Conservation (phyloP, 2,888 invertebrate species). For the Leucophenga maculata region DNA sequence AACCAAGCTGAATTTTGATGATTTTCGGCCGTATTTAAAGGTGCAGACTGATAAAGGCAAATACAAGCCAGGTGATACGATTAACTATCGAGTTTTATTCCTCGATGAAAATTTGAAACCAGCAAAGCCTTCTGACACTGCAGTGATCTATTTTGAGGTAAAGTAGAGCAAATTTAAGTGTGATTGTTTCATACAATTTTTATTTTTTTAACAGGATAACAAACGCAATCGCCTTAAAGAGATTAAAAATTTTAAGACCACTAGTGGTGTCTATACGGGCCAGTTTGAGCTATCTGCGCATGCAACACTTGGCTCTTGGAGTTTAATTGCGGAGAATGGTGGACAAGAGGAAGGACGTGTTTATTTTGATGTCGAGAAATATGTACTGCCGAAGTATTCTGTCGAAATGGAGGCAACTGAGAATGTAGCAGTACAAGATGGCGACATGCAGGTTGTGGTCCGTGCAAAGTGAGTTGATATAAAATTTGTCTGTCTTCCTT, state of each 20-base stretch:
- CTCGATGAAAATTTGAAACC: constrained; percentile 83
- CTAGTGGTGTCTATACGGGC: constrained; percentile 77
- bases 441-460: constrained; percentile 84
- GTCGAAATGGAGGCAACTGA: constrained; percentile 87
- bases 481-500: not conserved
- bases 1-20: constrained; percentile 80
- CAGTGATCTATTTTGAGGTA: constrained; percentile 79
- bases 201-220: constrained; percentile 74
- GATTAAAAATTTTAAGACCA: constrained; percentile 77
- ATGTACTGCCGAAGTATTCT: constrained; percentile 93
- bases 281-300: constrained; percentile 83
- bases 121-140: constrained; percentile 75
- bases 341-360: constrained; percentile 51
- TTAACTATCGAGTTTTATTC: constrained; percentile 77
- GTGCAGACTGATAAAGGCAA: constrained; percentile 94
- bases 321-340: constrained; percentile 68
- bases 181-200: not conserved
- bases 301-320: constrained; percentile 93
- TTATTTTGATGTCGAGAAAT: constrained; percentile 83
- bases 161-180: constrained; percentile 67
- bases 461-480: constrained; percentile 61
- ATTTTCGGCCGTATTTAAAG: constrained; percentile 75
- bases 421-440: constrained; percentile 87
- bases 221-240: constrained; percentile 87
- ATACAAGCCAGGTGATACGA: constrained; percentile 88